These are phyloP conservation scores for Dreissena rostriformis DNA, from an alignment of 1,140 invertebrate species.

Conservation along the genomic window DNA sequence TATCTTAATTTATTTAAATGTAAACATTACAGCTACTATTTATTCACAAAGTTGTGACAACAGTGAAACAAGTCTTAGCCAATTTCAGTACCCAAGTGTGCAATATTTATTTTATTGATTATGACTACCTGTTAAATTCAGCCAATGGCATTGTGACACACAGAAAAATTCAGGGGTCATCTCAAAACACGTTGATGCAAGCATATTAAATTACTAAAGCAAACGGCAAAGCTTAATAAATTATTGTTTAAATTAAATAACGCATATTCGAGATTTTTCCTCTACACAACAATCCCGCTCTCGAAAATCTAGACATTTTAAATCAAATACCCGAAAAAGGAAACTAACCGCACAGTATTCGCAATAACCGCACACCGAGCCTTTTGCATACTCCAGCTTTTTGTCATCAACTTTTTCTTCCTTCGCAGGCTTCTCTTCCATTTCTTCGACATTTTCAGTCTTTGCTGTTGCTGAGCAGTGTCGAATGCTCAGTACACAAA, in stretches of 20 bases:
- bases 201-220: too few relatives aligned
- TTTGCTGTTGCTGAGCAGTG: slow-evolving; percentile 9
- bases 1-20: too few relatives aligned
- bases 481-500: too few relatives aligned
- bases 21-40: too few relatives aligned
- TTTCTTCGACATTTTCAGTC: slow-evolving; percentile 26
- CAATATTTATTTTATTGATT: too few relatives aligned
- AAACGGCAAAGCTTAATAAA: background rate
- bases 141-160: too few relatives aligned
- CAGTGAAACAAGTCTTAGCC: too few relatives aligned
- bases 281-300: too few relatives aligned
- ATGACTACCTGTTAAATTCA: too few relatives aligned
- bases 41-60: too few relatives aligned
- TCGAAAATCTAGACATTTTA: background rate
- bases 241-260: background rate
- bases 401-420: slow-evolving; percentile 58
- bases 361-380: slow-evolving; percentile 75
- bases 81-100: too few relatives aligned
- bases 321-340: slow-evolving; percentile 14
- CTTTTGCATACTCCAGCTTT: slow-evolving; percentile 73
- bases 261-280: background rate
- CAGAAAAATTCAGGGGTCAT: background rate
- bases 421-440: slow-evolving; percentile 47
- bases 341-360: slow-evolving; percentile 72
- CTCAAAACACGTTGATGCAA: background rate